Evolutionary conservation across 2,888 invertebrate genomes (phyloP).

Genomic region (Perithous albicinctus): DNA sequence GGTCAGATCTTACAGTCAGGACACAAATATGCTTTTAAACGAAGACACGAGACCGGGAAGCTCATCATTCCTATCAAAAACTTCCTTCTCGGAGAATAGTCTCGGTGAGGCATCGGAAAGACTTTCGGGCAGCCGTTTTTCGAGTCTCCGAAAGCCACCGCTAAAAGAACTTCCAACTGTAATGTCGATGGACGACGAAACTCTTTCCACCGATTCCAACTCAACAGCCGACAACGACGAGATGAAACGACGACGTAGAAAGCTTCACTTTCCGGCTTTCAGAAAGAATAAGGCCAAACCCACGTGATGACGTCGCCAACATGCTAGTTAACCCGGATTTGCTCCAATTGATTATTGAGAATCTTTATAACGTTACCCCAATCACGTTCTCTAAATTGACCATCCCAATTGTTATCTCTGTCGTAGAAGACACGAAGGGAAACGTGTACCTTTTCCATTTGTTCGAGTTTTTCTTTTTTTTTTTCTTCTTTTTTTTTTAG

Average conservation of each 20-base stretch:
- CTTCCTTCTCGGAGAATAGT: conserved; percentile 86
- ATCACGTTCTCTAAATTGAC: not conserved
- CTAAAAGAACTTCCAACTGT: conserved; percentile 79
- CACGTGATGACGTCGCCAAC: conserved; percentile 77
- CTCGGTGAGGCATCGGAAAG: conserved; percentile 78
- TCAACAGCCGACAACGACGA: conserved; percentile 89
- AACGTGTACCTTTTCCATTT: not conserved
- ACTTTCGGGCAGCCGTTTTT: conserved; percentile 50
- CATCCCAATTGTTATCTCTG: not conserved
- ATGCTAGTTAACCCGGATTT: not conserved
- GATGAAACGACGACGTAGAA: conserved; percentile 87
- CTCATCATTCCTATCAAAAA: conserved; percentile 83
- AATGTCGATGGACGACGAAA: conserved; percentile 87
- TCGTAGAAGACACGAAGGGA: not conserved
- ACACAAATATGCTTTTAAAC: conserved; percentile 82
- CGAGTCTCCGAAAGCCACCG: conserved; percentile 65
- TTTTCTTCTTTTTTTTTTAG: conserved; percentile 5
- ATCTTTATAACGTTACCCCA: not conserved
- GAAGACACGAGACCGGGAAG: conserved; percentile 68
- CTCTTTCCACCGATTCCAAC: conserved; percentile 89
- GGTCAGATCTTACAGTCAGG: conserved; percentile 86
- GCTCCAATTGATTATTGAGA: not conserved
- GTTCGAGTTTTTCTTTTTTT: too few relatives aligned
- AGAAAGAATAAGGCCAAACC: conserved; percentile 86
- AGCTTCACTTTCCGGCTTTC: conserved; percentile 88